Base-by-base conservation (phyloP, 2,113 vertebrate species). In the Dipodomys ordii region DNA sequence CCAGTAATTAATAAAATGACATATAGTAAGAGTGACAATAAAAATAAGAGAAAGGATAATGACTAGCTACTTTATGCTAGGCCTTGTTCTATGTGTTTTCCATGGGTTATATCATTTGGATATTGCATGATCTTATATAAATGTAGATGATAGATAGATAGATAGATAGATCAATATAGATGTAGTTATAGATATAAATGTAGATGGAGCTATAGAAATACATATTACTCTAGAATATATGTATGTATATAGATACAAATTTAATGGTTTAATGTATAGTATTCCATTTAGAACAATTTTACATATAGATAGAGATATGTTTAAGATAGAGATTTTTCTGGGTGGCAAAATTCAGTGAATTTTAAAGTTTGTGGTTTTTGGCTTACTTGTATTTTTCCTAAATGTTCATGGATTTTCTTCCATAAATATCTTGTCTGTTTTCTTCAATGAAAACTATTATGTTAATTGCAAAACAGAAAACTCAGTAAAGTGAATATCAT, bases 301-400 rank as follows among this genome's bases (percentile, higher is more conserved):
- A 85, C 15, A 81, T 71, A 60, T 23, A 83, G 32, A n/a, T 83
- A 7, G 18, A 16, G 68, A 86, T 6, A 74, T 74, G 8, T 62
- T 95, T 57, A 57, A 57, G 76, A 94, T 73, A 90, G 88, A 84
- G 20, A 77, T 69, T 77, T 77, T 86, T 72, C 74, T 46, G 30
- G 77, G 44, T 64, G 46, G 91, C 35, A 10, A 83, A 69, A 78
- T 92, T 88, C 46, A 44, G 35, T 6, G 60, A 20, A 92, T 49
- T 91, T 87, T 91, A 83, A 91, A 16, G 65, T 91, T 87, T 85
- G 28, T 57, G 69, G 20, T 9, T 64, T 81, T 80, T 95, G 81
- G 35, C 23, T 89, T 69, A 30, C 83, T 35, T 91, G 3, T 39
- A 44, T 74, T 88, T 79, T 89, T 79, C 23, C 39, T 79, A 25